Evolutionary conservation across 2,888 invertebrate genomes (phyloP), one percentile per base, ranked within the genome.

Genomic region (Agriopis marginaria): DNA sequence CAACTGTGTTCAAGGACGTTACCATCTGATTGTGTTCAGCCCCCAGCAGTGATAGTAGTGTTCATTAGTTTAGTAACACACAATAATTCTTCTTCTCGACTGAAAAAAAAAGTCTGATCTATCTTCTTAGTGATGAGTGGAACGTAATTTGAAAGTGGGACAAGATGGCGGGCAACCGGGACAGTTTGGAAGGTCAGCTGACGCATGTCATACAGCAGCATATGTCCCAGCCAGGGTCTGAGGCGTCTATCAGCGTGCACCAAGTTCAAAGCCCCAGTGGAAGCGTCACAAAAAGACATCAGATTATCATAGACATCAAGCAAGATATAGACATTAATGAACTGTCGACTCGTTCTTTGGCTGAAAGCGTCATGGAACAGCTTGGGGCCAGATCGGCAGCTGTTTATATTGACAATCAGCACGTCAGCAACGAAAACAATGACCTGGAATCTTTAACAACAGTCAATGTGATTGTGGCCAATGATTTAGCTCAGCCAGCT

Each of bases 291-390:
- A 94, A 94, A 70, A 83, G 93, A 0, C 94, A 94, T 68, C 94
- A 95, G 76, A 95, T 95, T 50, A 95, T 95, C 60, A 94, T 94
- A 49, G 94, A 94, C 68, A 94, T 94, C 10, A 94, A 94, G 73
- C 94, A 94, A 71, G 94, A 94, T 58, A 92, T 94, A 54, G 94
- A 94, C 69, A 94, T 94, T 32, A 92, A 94, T 75, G 94, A 94
- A 74, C 54, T 93, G 60, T 93, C 94, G 1, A 94, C 94, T 0
- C 80, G 94, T 2, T 93, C 93, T 0, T 60, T 94, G n/a, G 94
- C 94, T 0, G 94, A 94, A 69, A 93, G 93, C 73, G 94, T 94
- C 0, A 94, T 94, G 94, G 94, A 94, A 76, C 90, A 93, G 0
- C 80, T 94, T 0, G 94, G 94, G 1, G 94, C 94, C 0, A 79